Base-by-base conservation (phyloP, 2,113 vertebrate genomes). In the Osmerus eperlanus region DNA sequence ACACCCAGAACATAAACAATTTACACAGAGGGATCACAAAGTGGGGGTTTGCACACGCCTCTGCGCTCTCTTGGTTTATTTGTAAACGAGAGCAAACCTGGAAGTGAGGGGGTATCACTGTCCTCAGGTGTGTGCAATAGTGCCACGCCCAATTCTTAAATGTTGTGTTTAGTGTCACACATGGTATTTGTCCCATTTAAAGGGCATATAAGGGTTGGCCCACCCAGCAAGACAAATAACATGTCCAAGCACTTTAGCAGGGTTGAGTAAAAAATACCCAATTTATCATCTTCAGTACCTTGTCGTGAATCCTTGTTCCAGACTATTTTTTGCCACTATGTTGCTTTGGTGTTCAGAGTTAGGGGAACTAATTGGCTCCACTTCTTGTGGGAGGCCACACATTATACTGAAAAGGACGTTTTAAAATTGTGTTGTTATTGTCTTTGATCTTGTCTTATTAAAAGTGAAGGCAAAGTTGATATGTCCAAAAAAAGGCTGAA, bases 81-180 rank as follows among this genome's bases (percentile, higher is more conserved):
- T 19, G 72, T 67, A 53, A 59, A 47, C 5, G 65, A 58, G 67
- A 81, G 70, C 41, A 52, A 55, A 58, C 61, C 59, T 63, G 59
- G 4, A 60, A 62, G 25, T 36, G 55, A 19, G 61, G 36, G 29
- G 4, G 15, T 9, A 56, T 16, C 4, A 1, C 55, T 67, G 52
- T 63, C 61, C 11, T 29, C 64, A 51, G 65, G 63, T 59, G 66
- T 61, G 71, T 65, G 78, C 36, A 58, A 36, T 75, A 21, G 32
- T n/a, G n/a, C 12, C 59, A 14, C 51, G 29, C 62, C 71, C 25
- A 3, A 23, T 21, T 60, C 15, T 63, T 3, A 0, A 29, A 5
- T 70, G 70, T 67, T 25, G 72, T 47, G 41, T 56, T 7, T 13
- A 60, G 58, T 21, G 73, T 76, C 53, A 72, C 21, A 12, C 3